Percentiles rank a stretch among this genome's conserved stretches.
Evolutionary conservation across 2,797 vertebrate species (phyloP).

Genomic region (Chanos chanos): DNA sequence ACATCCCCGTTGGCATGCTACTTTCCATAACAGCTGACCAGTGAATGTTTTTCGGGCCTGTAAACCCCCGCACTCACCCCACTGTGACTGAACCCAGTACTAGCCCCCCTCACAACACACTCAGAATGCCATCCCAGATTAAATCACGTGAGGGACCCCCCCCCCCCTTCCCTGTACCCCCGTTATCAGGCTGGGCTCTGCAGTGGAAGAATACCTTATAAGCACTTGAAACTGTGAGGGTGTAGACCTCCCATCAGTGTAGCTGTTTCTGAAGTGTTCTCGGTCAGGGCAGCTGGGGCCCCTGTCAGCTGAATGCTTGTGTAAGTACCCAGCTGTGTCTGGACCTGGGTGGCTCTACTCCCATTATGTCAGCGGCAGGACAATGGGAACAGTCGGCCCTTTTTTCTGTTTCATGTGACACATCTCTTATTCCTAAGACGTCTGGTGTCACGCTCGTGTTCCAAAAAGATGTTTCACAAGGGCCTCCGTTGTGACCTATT

Average conservation of each 20-base stretch:
- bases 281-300: constrained; percentile 30
- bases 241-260: constrained; percentile 23
- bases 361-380: constrained; percentile 31
- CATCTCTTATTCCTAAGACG: background rate
- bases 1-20: constrained; percentile 1
- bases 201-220: constrained; percentile 51
- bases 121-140: constrained; percentile 40
- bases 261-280: constrained; percentile 28
- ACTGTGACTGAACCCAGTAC: background rate
- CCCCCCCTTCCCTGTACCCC: background rate
- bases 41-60: background rate
- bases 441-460: background rate
- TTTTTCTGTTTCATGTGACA: constrained; percentile 19
- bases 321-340: constrained; percentile 41
- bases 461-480: too few relatives aligned
- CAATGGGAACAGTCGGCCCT: constrained; percentile 25
- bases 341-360: constrained; percentile 25
- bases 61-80: background rate
- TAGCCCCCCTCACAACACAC: background rate
- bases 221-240: constrained; percentile 42
- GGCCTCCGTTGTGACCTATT: too few relatives aligned
- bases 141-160: constrained; percentile 29
- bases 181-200: constrained; percentile 16
- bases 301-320: constrained; percentile 35
- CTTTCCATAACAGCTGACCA: constrained; percentile 11